Evolutionary conservation across 2,797 vertebrate genomes (phyloP).

Genomic region (Ficedula albicollis): DNA sequence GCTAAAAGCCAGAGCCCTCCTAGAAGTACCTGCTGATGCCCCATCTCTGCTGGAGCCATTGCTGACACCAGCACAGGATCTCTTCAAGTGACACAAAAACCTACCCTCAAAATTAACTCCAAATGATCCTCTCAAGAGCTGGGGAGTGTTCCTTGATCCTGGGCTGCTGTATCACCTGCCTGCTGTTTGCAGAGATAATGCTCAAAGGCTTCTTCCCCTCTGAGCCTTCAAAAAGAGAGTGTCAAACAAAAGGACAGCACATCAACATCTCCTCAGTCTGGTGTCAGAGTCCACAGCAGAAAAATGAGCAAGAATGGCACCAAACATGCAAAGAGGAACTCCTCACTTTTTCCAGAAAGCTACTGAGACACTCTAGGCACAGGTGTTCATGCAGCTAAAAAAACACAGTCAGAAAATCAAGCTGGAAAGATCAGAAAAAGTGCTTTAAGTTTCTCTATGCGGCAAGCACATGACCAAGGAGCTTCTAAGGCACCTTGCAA

Average conservation of each 20-base stretch:
- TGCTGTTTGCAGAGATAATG: background rate
- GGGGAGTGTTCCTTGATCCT: slow-evolving; percentile 1
- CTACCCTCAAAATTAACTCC: slow-evolving; percentile 46
- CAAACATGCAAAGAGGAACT: background rate
- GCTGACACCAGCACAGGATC: background rate
- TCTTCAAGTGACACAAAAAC: background rate
- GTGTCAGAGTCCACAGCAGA: background rate
- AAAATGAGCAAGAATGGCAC: background rate
- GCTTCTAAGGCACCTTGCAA: background rate
- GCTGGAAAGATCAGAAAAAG: background rate
- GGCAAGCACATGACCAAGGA: background rate
- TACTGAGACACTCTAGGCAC: background rate
- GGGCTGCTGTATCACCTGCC: background rate
- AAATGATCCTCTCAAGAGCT: background rate
- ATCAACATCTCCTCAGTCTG: background rate
- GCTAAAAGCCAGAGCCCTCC: background rate
- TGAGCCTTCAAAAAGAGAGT: slow-evolving; percentile 13
- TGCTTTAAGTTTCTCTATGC: background rate
- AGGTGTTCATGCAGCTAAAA: background rate
- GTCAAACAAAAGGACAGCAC: slow-evolving; percentile 15
- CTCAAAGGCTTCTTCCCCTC: slow-evolving; percentile 20
- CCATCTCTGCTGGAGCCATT: slow-evolving; percentile 44
- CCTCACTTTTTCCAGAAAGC: background rate
- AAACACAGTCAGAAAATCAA: background rate
- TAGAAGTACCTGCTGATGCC: background rate